A percentile compares a stretch with the other conserved stretches of the same genome.
Evolutionary conservation across 2,888 invertebrate genomes (phyloP).

Genomic region (Mythimna impura): DNA sequence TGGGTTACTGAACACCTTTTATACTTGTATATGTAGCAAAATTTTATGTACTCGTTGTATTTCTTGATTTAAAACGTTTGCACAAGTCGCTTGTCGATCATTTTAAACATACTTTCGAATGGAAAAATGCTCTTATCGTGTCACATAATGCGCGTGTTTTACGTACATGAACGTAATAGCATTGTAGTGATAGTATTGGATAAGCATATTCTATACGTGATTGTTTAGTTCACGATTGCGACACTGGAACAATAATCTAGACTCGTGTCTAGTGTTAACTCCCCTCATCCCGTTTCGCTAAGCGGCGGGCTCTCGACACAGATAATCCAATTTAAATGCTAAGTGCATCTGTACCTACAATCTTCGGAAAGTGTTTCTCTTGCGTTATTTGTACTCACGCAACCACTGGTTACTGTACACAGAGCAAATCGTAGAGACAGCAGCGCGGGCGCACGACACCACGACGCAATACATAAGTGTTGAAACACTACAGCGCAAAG

Average conservation of each 20-base stretch:
- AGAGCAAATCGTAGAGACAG: conserved; percentile 24
- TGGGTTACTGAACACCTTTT: conserved; percentile 46
- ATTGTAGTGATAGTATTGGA: conserved; percentile 40
- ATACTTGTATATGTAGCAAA: conserved; percentile 44
- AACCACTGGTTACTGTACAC: conserved; percentile 49
- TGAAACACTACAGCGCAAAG: conserved; percentile 45
- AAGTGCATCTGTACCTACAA: conserved; percentile 65
- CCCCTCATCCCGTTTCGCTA: conserved; percentile 38
- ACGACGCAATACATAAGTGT: conserved; percentile 47
- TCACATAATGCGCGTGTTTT: conserved; percentile 32
- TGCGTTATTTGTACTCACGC: conserved; percentile 67
- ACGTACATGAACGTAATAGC: conserved; percentile 42
- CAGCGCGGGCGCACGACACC: conserved; percentile 31
- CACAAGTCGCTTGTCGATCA: conserved; percentile 14
- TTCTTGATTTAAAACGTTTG: conserved; percentile 35
- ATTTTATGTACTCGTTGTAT: conserved; percentile 27
- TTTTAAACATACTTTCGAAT: conserved; percentile 27
- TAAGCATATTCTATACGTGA: conserved; percentile 39
- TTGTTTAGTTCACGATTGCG: conserved; percentile 30
- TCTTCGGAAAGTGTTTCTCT: conserved; percentile 64
- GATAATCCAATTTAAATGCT: conserved; percentile 53
- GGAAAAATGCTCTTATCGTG: conserved; percentile 30
- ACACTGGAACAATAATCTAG: conserved; percentile 18
- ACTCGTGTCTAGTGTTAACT: conserved; percentile 24
- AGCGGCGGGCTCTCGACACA: conserved; percentile 27